phyloP scores from a whole-genome alignment of 2,888 invertebrate species.

The Eledona agricola region DNA sequence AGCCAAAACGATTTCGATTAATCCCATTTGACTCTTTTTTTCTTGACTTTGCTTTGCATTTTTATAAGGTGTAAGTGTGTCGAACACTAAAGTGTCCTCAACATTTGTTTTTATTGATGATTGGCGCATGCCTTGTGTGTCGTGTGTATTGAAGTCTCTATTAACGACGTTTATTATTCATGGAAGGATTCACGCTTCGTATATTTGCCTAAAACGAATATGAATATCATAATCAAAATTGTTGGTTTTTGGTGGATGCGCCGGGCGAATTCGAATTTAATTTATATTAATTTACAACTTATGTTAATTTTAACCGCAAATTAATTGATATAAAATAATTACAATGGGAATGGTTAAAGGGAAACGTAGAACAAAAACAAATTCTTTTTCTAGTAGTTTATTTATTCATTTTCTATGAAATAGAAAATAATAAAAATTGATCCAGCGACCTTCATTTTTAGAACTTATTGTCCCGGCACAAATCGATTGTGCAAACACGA shows the following conservation, averaged over 20 bases:
- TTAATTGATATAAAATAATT: too few species aligned
- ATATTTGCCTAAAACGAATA: conserved; percentile 7
- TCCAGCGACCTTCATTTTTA: too few species aligned
- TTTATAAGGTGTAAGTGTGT: conserved; percentile 6
- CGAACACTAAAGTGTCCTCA: conserved; percentile 15
- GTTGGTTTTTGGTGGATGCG: neutral
- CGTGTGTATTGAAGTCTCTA: conserved; percentile 18
- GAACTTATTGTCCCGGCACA: too few species aligned
- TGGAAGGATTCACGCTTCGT: conserved; percentile 4
- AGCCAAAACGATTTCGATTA: conserved; percentile 41
- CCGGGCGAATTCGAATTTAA: conserved; percentile 12
- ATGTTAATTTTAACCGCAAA: too few species aligned
- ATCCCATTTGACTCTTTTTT: conserved; percentile 41
- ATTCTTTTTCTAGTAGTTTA: too few species aligned
- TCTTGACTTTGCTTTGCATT: conserved; percentile 25
- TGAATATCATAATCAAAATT: neutral
- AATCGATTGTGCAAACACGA: neutral
- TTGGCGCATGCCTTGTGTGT: conserved; percentile 24
- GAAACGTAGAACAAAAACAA: too few species aligned
- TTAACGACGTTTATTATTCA: conserved; percentile 20
- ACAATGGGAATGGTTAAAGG: too few species aligned
- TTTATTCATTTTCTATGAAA: too few species aligned
- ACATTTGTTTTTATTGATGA: conserved; percentile 18
- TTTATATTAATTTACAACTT: conserved; percentile 20
- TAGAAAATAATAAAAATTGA: too few species aligned